Base-by-base conservation (phyloP, 23 tunicate genomes). In the Ciona savignyi region DNA sequence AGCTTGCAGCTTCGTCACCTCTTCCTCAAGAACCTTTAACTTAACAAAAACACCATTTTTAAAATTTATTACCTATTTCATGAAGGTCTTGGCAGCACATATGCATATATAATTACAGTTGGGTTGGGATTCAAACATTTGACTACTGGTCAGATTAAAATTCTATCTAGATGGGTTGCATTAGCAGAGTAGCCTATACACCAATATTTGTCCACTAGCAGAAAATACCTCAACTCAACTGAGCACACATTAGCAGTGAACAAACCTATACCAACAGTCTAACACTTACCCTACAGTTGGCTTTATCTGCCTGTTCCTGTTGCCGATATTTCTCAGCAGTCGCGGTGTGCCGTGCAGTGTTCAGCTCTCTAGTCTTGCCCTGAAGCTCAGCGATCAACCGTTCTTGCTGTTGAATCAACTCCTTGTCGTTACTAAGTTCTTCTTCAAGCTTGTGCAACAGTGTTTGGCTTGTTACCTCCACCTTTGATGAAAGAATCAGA, bases 391-490 rank as follows among this genome's bases (percentile, higher is more conserved):
- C 74, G 25, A 88, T 88, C 70, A 88, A 51, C 31, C 67, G 60
- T 49, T 88, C 96, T 66, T 88, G 96, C 25, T 82, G 78, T 65
- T 88, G 96, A 28, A 88, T 88, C 33, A 88, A 35, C 56, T 88
- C 96, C 64, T 88, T 88, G 51, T 88, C 96, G 76, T 88, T 72
- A 0, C 80, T 48, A 3, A 88, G 74, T 51, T 88, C 96, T 63
- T 78, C 86, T 77, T 88, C 96, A 3, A 88, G 80, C 35, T 88
- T 88, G 60, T 72, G 78, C 30, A 88, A 71, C 77, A 88, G 71
- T 1, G 83, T 76, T 33, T 88, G 96, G 56, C 96, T 88, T 49
- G 87, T 88, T 42, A 9, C 15, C 15, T 42, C 56, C 9, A 42
- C 56, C 56, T 42, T n/a, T n/a, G n/a, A n/a, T n/a, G n/a, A n/a